A percentile compares a stretch with the other conserved stretches of the same genome.
Evolutionary conservation across 1,140 invertebrate genomes (phyloP).

Genomic region (Lordiphosa collinella): DNA sequence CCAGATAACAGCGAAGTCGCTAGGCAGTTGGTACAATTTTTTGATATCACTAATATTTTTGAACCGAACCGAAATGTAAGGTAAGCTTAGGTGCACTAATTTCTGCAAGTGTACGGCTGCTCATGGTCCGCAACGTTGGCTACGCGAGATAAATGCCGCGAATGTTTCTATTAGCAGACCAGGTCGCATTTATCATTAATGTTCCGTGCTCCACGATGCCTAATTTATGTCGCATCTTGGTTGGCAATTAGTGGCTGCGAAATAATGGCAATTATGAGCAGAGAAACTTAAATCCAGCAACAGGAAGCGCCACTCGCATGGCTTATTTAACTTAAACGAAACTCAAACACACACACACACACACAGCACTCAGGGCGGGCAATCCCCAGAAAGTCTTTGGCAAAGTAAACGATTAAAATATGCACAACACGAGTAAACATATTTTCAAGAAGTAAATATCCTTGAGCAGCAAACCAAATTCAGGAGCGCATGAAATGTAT

Average conservation of each 20-base stretch:
- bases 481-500: conserved; percentile 79
- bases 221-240: conserved; percentile 34
- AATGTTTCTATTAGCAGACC: conserved; percentile 48
- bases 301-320: conserved; percentile 43
- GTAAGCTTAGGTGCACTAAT: too few species aligned
- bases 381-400: conserved; percentile 55
- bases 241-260: conserved; percentile 42
- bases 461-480: conserved; percentile 62
- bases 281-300: conserved; percentile 32
- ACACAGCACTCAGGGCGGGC: conserved; percentile 4
- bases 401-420: conserved; percentile 79
- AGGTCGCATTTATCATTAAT: conserved; percentile 37
- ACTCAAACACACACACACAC: conserved; percentile 57
- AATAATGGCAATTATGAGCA: conserved; percentile 30
- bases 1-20: too few species aligned
- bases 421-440: conserved; percentile 79
- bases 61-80: too few species aligned
- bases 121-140: conserved; percentile 13
- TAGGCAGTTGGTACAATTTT: too few species aligned
- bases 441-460: conserved; percentile 79
- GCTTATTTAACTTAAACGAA: conserved; percentile 74
- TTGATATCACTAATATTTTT: too few species aligned
- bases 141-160: conserved; percentile 43
- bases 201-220: conserved; percentile 5
- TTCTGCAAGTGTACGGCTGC: conserved; percentile 12